Percentiles rank a stretch among this genome's conserved stretches.
Evolutionary conservation across 2,888 invertebrate species (phyloP).

Genomic region (Alcis repandata): DNA sequence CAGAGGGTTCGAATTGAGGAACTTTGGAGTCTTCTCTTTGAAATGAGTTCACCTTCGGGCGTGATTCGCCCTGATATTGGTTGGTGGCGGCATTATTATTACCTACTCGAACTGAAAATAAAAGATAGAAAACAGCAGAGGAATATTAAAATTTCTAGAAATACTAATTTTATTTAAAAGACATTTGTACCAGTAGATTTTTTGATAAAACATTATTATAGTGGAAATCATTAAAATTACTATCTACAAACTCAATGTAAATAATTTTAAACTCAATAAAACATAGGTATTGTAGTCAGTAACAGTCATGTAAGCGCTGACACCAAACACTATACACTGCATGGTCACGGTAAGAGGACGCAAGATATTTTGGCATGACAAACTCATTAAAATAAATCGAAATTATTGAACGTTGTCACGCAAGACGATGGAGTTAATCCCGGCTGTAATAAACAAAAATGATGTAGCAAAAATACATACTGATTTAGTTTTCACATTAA

Average conservation of each 20-base stretch:
- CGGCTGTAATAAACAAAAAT: slow-evolving; percentile 51
- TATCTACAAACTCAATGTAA: neutral
- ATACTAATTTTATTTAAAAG: neutral
- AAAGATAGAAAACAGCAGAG: no score
- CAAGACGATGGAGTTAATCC: slow-evolving; percentile 32
- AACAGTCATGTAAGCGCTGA: neutral
- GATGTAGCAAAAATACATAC: slow-evolving; percentile 55
- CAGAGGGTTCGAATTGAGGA: slow-evolving; percentile 62
- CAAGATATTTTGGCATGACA: slow-evolving; percentile 13
- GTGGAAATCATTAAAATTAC: neutral
- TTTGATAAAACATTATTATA: neutral
- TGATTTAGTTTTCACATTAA: slow-evolving; percentile 83
- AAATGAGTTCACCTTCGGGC: slow-evolving; percentile 64
- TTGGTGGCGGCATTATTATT: slow-evolving; percentile 15
- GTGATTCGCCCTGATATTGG: slow-evolving; percentile 55
- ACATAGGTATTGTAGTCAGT: neutral
- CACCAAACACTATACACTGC: neutral
- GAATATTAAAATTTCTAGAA: neutral
- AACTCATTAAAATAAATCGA: slow-evolving; percentile 23
- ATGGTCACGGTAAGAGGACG: neutral
- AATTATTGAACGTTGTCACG: slow-evolving; percentile 26
- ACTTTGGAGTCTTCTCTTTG: slow-evolving; percentile 61
- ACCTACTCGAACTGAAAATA: neutral
- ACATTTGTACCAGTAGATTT: neutral
- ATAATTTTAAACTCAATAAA: neutral